phyloP scores from a whole-genome alignment of 2,888 invertebrate species.

The Cylindroiulus punctatus region DNA sequence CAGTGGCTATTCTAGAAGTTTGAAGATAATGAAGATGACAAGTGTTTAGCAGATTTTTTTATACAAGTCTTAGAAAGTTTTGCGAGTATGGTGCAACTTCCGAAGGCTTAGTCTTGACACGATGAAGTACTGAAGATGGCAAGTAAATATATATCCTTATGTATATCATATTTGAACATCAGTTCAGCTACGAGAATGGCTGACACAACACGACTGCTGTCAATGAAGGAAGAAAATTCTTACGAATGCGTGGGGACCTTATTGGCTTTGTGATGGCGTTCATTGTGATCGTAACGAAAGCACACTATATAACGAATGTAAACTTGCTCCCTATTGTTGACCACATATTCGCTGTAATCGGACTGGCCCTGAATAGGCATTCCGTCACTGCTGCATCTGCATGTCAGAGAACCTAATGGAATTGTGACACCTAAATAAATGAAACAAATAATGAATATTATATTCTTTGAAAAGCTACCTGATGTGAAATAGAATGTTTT shows the following conservation, averaged over 20 bases:
- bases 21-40: conserved; percentile 52
- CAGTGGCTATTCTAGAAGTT: conserved; percentile 46
- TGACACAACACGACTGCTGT: conserved; percentile 45
- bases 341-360: conserved; percentile 61
- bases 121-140: conserved; percentile 48
- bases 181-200: conserved; percentile 40
- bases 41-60: conserved; percentile 36
- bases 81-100: conserved; percentile 50
- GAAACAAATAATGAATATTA: background rate
- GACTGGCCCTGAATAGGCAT: conserved; percentile 55
- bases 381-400: conserved; percentile 58
- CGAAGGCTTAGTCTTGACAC: conserved; percentile 47
- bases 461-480: background rate
- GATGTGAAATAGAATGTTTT: background rate
- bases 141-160: conserved; percentile 51
- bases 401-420: conserved; percentile 60
- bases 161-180: conserved; percentile 48
- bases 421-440: conserved; percentile 59
- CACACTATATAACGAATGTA: conserved; percentile 61
- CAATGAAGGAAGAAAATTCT: conserved; percentile 46
- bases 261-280: conserved; percentile 57
- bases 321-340: conserved; percentile 60
- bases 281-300: conserved; percentile 57
- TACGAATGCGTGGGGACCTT: conserved; percentile 59
- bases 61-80: conserved; percentile 40